Evolutionary conservation across 53 echinoderm and acorn worm genomes (phyloP).

Genomic region (Astropecten irregularis): DNA sequence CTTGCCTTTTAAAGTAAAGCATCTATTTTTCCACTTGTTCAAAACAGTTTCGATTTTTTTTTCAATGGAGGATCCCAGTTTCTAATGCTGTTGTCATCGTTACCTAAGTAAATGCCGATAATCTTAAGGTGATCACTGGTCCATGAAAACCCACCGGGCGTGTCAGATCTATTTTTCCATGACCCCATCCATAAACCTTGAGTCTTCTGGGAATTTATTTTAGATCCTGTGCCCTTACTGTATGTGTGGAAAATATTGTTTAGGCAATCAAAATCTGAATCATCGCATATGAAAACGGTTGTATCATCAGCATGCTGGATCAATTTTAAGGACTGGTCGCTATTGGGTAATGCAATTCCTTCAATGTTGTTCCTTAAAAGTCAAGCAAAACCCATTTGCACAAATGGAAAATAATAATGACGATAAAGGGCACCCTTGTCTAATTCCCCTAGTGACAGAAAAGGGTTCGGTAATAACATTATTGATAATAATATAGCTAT

Average conservation of each 20-base stretch:
- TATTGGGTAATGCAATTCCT: neutral
- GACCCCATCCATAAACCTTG: neutral
- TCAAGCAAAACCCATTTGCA: neutral
- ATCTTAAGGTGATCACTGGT: slow-evolving; percentile 2
- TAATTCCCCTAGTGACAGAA: neutral
- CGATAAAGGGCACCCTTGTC: too few species aligned
- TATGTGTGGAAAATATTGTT: neutral
- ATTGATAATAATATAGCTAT: slow-evolving; percentile 16
- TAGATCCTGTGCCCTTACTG: neutral
- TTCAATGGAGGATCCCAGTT: neutral
- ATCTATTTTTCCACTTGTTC: neutral
- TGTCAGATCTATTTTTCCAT: neutral
- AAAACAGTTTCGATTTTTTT: neutral
- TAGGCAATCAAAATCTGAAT: neutral
- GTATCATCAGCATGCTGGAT: too few species aligned
- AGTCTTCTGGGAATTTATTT: neutral
- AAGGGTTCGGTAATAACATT: slow-evolving; percentile 11
- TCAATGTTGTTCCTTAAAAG: neutral
- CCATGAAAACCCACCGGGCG: neutral
- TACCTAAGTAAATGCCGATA: slow-evolving; percentile 8
- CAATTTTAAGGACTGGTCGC: neutral
- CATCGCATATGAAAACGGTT: neutral
- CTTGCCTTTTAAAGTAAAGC: slow-evolving; percentile 6
- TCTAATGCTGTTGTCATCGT: neutral
- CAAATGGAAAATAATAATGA: neutral